Evolutionary conservation across 2,888 invertebrate genomes (phyloP), one percentile per base, ranked within the genome.

Genomic region (Diarsia brunnea): DNA sequence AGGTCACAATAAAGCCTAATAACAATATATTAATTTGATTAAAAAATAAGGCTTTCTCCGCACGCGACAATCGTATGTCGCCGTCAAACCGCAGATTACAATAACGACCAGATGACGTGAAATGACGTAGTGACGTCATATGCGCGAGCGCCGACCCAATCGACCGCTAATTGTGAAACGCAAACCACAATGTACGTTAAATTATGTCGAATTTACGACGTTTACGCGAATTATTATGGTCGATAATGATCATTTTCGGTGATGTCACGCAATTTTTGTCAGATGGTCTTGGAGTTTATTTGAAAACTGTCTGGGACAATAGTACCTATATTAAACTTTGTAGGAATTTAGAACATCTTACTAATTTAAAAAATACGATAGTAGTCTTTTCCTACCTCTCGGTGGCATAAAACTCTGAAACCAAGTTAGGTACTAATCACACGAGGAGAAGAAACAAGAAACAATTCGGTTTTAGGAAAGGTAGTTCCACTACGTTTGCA

Each of bases 151-250:
- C 77, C 82, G 84, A 79, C 73, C 75, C 78, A 86, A 87, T 84
- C 90, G 84, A 95, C 95, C 95, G 86, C 94, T 94, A 95, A 95
- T 95, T 92, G 91, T 86, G 88, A 92, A 71, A 90, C 84, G 84
- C 86, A 89, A 92, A 93, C 94, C 94, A 85, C 94, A 93, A 78
- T 80, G 80, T 81, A 87, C 85, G 85, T 88, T 88, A 88, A 92
- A 89, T 89, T 91, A 87, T 85, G 84, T 87, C 85, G 84, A 92
- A 90, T 93, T 92, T 89, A 90, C 90, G 89, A 89, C 89, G 89
- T 91, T 92, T 91, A 91, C 79, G 80, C 86, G 88, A 92, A 93
- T 92, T 91, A 93, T 92, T 91, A 90, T 84, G 74, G 79, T 55
- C 76, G 81, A 70, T 86, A 87, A 88, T 73, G 65, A 49, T 43